phyloP scores from a whole-genome alignment of 2,113 vertebrate genomes.

The Caretta caretta region DNA sequence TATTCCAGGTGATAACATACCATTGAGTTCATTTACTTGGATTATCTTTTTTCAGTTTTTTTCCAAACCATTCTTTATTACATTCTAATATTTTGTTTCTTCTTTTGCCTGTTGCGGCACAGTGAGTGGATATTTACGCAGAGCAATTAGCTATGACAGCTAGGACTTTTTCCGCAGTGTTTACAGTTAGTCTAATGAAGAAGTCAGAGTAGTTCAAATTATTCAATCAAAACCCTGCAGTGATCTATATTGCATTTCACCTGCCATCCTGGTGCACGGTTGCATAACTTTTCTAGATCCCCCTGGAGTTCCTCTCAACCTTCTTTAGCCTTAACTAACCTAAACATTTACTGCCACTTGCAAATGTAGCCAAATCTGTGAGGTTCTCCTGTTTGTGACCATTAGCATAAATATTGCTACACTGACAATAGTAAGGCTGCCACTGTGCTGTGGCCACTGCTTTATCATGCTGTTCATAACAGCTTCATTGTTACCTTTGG shows the following conservation, averaged over 20 bases:
- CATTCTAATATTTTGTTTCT: not conserved
- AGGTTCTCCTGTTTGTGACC: rapidly evolving
- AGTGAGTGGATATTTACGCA: not conserved
- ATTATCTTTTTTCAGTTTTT: not conserved
- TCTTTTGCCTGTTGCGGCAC: not conserved
- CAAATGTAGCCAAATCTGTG: not conserved
- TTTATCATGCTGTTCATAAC: not conserved
- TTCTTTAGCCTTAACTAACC: not conserved
- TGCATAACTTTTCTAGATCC: not conserved
- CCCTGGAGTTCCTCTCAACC: too few species aligned
- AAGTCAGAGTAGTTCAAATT: not conserved
- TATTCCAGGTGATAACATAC: not conserved
- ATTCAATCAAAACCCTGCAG: not conserved
- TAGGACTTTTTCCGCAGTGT: not conserved
- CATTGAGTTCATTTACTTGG: not conserved
- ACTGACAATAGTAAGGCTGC: rapidly evolving
- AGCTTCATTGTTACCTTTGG: not conserved
- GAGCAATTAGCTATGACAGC: not conserved
- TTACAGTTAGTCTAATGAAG: not conserved
- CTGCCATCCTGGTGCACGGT: not conserved
- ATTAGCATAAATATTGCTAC: rapidly evolving
- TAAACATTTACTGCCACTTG: not conserved
- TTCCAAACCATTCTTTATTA: not conserved
- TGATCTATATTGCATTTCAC: not conserved
- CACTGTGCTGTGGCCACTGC: not conserved